Base-by-base conservation (phyloP, 2,113 vertebrate genomes). In the Corynorhinus townsendii region DNA sequence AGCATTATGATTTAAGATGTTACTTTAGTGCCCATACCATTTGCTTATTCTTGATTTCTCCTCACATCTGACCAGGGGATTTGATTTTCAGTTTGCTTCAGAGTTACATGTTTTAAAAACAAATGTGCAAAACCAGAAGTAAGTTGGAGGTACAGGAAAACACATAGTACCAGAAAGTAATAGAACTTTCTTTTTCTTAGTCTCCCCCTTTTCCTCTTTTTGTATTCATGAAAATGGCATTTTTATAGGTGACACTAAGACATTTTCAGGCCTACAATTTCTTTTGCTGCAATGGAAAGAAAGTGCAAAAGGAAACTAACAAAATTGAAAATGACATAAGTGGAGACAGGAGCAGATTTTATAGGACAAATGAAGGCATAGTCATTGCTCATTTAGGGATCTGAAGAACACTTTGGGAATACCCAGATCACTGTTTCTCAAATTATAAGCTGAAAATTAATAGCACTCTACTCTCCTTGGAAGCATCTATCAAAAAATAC, bases 1-100 rank as follows among this genome's bases (percentile, higher is more conserved):
- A 89, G 47, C 14, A 26, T 86, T 71, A 4, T 49, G 24, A 15
- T 85, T 77, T 15, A 62, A 87, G 54, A 81, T 76, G 54, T 0
- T 5, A n/a, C 11, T 35, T 83, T 66, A 77, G 76, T 16, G 68
- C 9, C 16, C 52, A 47, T 1, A 52, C 54, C 8, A n/a, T 9
- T 69, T 47, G 4, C 5, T 84, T 6, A 59, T 84, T 81, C 59
- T 95, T 94, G 64, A 93, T 82, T 89, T 97, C 54, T 45, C 81
- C 26, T 93, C 81, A 66, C 0, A 8, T 84, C 75, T 91, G 45
- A 96, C 4, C 52, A 66, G 22, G 15, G 1, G 1, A n/a, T 88
- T 93, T 30, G 30, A 33, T 69, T 85, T 86, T 19, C 26, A 85
- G 17, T 28, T 68, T 59, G n/a, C 85, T 75, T 64, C 47, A 80